Evolutionary conservation across 1,140 invertebrate genomes (phyloP).

Genomic region (Drosophila sucinea): DNA sequence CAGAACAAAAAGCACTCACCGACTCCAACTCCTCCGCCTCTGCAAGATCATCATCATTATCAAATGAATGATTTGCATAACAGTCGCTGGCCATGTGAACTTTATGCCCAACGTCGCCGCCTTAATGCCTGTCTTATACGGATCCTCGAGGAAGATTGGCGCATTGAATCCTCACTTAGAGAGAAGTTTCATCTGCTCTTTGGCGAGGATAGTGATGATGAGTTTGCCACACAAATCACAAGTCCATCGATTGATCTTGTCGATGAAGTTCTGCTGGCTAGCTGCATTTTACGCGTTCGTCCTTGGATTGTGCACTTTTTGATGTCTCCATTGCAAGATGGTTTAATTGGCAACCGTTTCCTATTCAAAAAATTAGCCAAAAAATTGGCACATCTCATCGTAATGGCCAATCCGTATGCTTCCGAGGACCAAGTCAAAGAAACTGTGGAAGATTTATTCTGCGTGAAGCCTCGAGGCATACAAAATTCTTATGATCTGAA

Average conservation of each 20-base stretch:
- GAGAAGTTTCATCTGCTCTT: slow-evolving; percentile 66
- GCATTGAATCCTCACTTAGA: slow-evolving; percentile 61
- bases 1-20: slow-evolving; percentile 16
- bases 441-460: slow-evolving; percentile 67
- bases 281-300: slow-evolving; percentile 73
- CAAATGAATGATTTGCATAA: slow-evolving; percentile 52
- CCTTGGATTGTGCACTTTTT: slow-evolving; percentile 77
- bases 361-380: slow-evolving; percentile 80
- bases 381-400: slow-evolving; percentile 60
- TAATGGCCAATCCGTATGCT: slow-evolving; percentile 75
- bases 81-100: slow-evolving; percentile 80
- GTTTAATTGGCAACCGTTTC: slow-evolving; percentile 75
- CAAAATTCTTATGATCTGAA: slow-evolving; percentile 53
- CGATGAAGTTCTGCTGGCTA: slow-evolving; percentile 68
- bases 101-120: slow-evolving; percentile 65
- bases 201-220: slow-evolving; percentile 77
- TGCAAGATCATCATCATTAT: background rate
- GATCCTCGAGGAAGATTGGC: slow-evolving; percentile 68
- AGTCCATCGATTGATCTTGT: slow-evolving; percentile 76
- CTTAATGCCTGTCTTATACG: slow-evolving; percentile 57
- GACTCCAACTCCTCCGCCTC: background rate
- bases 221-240: slow-evolving; percentile 63
- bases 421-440: slow-evolving; percentile 63
- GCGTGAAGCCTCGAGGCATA: slow-evolving; percentile 54
- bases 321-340: slow-evolving; percentile 72